A percentile compares a stretch with the other conserved stretches of the same genome.
Evolutionary conservation across 2,888 invertebrate species (phyloP).

Genomic region (Dasypogon diadema): DNA sequence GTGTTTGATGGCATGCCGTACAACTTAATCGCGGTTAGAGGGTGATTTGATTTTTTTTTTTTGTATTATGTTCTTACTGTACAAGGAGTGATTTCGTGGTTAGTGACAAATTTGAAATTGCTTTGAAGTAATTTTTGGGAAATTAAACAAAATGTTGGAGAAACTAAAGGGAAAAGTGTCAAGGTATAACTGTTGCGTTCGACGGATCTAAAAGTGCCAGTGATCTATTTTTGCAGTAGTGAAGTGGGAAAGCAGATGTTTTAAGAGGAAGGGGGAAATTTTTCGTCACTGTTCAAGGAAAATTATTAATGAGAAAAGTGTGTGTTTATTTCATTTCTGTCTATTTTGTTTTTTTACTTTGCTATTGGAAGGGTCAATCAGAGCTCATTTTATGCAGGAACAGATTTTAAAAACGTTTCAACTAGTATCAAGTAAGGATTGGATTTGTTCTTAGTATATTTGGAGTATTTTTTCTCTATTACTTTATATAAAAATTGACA

Average conservation of each 20-base stretch:
- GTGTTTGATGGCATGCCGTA: constrained; percentile 16
- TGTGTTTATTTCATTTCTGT: constrained; percentile 16
- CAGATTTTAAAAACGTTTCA: no score
- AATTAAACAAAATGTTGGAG: constrained; percentile 15
- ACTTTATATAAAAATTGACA: no score
- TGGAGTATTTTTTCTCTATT: no score
- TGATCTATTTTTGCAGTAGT: neutral
- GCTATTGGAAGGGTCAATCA: neutral
- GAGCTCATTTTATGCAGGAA: constrained; percentile 24
- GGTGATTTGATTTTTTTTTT: constrained; percentile 21
- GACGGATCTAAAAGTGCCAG: constrained; percentile 15
- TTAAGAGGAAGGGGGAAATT: constrained; percentile 5
- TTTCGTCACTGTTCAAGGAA: constrained; percentile 7
- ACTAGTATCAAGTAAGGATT: no score
- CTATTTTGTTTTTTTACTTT: constrained; percentile 8
- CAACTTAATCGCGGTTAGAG: neutral
- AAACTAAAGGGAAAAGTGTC: neutral
- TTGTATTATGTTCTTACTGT: neutral
- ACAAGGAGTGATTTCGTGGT: neutral
- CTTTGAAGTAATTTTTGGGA: neutral
- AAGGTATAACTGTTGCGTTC: neutral
- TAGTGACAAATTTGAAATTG: constrained; percentile 33
- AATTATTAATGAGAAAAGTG: constrained; percentile 56
- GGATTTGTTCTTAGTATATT: no score
- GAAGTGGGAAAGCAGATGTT: constrained; percentile 1